Percentiles rank a stretch among this genome's conserved stretches.
Evolutionary conservation across 2,888 invertebrate genomes (phyloP).

Genomic region (Scotopteryx bipunctaria): DNA sequence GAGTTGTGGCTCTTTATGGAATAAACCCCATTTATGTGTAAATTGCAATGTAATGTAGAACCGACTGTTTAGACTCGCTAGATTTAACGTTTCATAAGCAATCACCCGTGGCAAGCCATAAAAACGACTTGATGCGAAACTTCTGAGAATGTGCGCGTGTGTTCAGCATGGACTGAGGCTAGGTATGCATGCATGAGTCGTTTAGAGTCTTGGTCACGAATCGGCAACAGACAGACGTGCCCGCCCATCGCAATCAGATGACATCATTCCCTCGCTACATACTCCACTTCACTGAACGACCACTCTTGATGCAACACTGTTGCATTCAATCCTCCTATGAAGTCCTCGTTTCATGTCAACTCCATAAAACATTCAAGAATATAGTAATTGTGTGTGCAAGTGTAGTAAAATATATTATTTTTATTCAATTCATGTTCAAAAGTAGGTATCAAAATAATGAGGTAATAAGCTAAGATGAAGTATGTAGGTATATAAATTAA

Average conservation of each 20-base stretch:
- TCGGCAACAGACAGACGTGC: constrained; percentile 58
- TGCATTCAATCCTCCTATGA: constrained; percentile 33
- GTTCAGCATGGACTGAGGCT: constrained; percentile 54
- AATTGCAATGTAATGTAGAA: constrained; percentile 19
- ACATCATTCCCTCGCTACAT: constrained; percentile 61
- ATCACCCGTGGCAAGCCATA: constrained; percentile 36
- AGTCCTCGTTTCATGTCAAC: constrained; percentile 6
- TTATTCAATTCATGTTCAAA: background rate
- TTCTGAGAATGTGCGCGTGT: constrained; percentile 47
- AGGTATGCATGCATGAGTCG: constrained; percentile 60
- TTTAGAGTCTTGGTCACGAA: constrained; percentile 63
- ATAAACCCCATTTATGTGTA: constrained; percentile 21
- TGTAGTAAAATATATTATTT: background rate
- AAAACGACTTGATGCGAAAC: constrained; percentile 43
- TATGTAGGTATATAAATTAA: constrained; percentile 14
- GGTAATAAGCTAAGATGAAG: background rate
- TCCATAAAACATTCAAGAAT: background rate
- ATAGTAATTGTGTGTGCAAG: background rate
- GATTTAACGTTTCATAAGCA: constrained; percentile 6
- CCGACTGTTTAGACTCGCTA: constrained; percentile 1
- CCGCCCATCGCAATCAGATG: constrained; percentile 70
- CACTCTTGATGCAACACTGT: constrained; percentile 41
- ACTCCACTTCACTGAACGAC: constrained; percentile 47
- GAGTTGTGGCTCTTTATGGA: constrained; percentile 11
- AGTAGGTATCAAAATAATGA: background rate